These are phyloP conservation scores for Nesogale talazaci DNA, from an alignment of 2,113 vertebrate species.

Conservation along the genomic window DNA sequence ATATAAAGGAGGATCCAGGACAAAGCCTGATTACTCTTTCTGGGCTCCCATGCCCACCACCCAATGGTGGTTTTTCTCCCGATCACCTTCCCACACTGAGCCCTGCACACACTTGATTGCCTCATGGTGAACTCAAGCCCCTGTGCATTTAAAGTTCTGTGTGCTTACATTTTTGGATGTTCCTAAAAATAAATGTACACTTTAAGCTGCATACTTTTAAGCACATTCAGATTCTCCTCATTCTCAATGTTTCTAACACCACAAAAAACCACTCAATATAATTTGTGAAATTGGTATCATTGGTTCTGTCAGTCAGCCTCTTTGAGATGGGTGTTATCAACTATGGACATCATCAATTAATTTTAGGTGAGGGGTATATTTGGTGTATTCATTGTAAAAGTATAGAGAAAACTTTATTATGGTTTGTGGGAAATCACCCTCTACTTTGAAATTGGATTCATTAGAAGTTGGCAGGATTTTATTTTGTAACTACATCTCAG, in stretches of 20 bases:
- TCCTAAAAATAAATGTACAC: neutral
- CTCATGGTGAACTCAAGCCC: neutral
- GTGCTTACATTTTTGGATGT: neutral
- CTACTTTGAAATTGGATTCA: neutral
- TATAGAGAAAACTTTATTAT: neutral
- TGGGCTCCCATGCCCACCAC: no score
- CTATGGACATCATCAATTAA: neutral
- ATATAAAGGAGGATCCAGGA: neutral
- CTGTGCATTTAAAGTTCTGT: neutral
- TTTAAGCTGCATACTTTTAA: neutral
- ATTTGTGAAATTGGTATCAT: neutral
- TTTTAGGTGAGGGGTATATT: neutral
- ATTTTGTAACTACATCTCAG: neutral
- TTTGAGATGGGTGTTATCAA: neutral
- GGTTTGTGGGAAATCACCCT: neutral
- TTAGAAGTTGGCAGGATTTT: neutral
- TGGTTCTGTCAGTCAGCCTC: neutral
- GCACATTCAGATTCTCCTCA: neutral
- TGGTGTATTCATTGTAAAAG: neutral
- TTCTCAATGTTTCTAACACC: neutral
- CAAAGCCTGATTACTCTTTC: neutral
- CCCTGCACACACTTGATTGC: neutral
- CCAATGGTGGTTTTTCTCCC: neutral
- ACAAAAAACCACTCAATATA: neutral
- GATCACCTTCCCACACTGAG: fast-evolving